Base-by-base conservation (phyloP, 30 jellyfish, hydroid and myxozoan species). In the Nemopilema nomurai region DNA sequence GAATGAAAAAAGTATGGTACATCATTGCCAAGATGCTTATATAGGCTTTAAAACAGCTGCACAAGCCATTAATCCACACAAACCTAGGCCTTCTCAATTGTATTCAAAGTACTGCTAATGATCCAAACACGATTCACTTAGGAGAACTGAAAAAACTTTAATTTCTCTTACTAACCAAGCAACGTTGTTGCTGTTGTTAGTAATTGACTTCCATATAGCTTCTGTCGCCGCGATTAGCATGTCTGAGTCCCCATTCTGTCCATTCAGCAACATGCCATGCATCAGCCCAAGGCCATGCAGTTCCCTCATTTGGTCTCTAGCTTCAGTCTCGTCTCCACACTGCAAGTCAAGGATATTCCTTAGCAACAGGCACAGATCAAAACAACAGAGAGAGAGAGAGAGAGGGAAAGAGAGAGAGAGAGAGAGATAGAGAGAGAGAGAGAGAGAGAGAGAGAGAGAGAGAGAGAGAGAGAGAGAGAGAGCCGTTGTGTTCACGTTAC, bases 171-270 rank as follows among this genome's bases (percentile, higher is more conserved):
- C 92, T 0, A 4, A 83, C 92, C 92, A 83, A 28, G 52, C 41
- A 16, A 83, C 87, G 22, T 83, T 83, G 9, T 83, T 86, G 23
- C 20, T 62, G 77, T 83, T 71, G 53, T 51, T 9, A 18, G 71
- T 71, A 32, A 83, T 83, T 49, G 86, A 65, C 76, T 83, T 83
- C 92, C 92, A 83, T 0, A 83, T 28, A 83, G 92, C 92, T 53
- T 69, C 74, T 6, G 92, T 83, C 0, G 92, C 86, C 30, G 87
- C 92, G 21, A 83, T 73, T 51, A 83, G 80, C 92, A 83, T 83
- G n/a, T 83, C 92, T 1, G 76, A 49, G 33, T 83, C 92, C 21
- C 86, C 81, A 17, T 24, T 32, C 74, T 62, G 83, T 16, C 92
- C 92, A 23, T 83, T 63, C n/a, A 64, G 86, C n/a, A 83, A 74